These are phyloP conservation scores for Anarsia innoxiella DNA, from an alignment of 2,888 invertebrate species.

Conservation along the genomic window DNA sequence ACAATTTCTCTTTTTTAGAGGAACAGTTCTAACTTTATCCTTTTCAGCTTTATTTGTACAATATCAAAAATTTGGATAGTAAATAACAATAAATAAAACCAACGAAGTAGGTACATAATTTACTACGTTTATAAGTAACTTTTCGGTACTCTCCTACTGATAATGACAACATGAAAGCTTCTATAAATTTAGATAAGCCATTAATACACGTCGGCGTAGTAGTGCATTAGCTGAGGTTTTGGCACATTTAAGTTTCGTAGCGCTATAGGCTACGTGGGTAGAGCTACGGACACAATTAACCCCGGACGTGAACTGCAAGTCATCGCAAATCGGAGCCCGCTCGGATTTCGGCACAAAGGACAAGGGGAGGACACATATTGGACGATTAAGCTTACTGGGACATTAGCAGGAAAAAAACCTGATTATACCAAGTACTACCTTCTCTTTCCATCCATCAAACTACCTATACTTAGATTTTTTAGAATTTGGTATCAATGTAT, in stretches of 20 bases:
- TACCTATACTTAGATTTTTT: no score
- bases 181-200: conserved; percentile 24
- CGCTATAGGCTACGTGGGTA: conserved; percentile 22
- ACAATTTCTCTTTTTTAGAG: no score
- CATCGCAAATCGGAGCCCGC: conserved; percentile 58
- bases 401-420: conserved; percentile 35
- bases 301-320: conserved; percentile 60
- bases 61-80: no score
- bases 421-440: no score
- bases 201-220: conserved; percentile 30
- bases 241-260: conserved; percentile 38
- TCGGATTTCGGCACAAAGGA: conserved; percentile 61
- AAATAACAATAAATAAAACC: no score
- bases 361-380: conserved; percentile 39
- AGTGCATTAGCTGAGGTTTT: conserved; percentile 33
- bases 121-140: no score
- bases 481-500: no score
- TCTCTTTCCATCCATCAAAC: no score
- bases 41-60: no score
- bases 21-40: no score
- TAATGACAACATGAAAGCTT: conserved; percentile 18
- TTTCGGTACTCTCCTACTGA: no score
- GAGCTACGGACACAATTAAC: conserved; percentile 55
- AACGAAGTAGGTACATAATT: no score
- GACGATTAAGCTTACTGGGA: conserved; percentile 39